Evolutionary conservation across 2,888 invertebrate species (phyloP).

Genomic region (Psylliodes chrysocephalus): DNA sequence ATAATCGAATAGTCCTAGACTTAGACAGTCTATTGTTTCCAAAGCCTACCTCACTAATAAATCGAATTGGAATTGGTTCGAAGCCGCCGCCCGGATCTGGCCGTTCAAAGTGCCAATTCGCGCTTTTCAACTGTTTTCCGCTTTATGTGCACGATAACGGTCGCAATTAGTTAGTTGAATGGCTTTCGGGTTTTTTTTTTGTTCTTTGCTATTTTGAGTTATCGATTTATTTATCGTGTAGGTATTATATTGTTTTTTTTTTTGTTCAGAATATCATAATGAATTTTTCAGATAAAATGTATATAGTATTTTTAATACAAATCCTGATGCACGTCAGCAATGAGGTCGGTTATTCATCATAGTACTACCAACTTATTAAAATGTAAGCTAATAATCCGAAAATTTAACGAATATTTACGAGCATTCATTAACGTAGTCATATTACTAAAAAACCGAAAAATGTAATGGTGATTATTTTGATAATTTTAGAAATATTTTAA

Average conservation of each 20-base stretch:
- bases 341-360: too few species aligned
- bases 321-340: too few species aligned
- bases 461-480: too few species aligned
- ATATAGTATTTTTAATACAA: too few species aligned
- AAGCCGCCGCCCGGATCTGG: neutral
- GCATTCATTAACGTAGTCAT: too few species aligned
- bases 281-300: too few species aligned
- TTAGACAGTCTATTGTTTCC: slow-evolving; percentile 24
- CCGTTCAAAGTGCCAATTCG: slow-evolving; percentile 4
- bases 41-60: slow-evolving; percentile 10
- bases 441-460: too few species aligned
- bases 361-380: too few species aligned
- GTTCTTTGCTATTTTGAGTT: neutral
- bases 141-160: neutral
- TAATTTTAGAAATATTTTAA: too few species aligned
- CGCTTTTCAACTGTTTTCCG: slow-evolving; percentile 7
- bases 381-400: too few species aligned
- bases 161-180: slow-evolving; percentile 7
- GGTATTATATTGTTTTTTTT: neutral
- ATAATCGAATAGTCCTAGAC: slow-evolving; percentile 21
- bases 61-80: slow-evolving; percentile 8
- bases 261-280: too few species aligned
- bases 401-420: too few species aligned
- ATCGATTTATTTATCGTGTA: neutral
- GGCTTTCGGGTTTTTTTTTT: neutral